These are phyloP conservation scores for Perca flavescens DNA, from an alignment of 2,113 vertebrate genomes.

Conservation along the genomic window DNA sequence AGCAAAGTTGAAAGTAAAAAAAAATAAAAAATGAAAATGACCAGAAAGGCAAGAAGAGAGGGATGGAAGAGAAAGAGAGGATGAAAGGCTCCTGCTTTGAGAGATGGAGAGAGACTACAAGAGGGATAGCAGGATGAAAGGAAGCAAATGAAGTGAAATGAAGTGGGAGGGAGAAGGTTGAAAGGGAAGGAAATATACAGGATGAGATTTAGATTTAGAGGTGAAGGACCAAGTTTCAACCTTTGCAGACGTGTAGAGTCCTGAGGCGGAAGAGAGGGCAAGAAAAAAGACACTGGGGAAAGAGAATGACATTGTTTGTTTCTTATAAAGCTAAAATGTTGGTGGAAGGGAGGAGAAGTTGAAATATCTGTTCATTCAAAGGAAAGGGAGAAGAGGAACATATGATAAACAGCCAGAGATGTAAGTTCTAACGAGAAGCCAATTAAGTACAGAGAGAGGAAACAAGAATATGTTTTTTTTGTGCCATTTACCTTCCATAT, in stretches of 20 bases:
- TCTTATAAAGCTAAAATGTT: constrained; percentile 29
- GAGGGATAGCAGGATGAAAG: constrained; percentile 15
- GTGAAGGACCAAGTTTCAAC: constrained; percentile 42
- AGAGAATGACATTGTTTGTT: neutral
- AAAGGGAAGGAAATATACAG: constrained; percentile 40
- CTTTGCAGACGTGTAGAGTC: neutral
- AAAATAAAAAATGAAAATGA: neutral
- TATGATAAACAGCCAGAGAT: constrained; percentile 8
- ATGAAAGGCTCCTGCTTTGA: constrained; percentile 24
- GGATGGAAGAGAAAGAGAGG: constrained; percentile 2
- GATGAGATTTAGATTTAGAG: constrained; percentile 43
- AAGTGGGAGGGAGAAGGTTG: constrained; percentile 35
- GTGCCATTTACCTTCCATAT: neutral
- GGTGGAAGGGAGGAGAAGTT: neutral
- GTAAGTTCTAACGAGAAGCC: neutral
- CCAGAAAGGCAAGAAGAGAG: neutral
- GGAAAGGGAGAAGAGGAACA: neutral
- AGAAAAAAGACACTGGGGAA: neutral
- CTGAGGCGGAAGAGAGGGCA: constrained; percentile 28
- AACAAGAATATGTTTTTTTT: neutral
- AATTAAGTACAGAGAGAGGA: neutral
- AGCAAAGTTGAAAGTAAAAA: neutral
- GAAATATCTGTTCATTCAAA: constrained; percentile 4
- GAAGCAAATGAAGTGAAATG: constrained; percentile 38
- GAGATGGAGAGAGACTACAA: constrained; percentile 14